Conservation (phyloP, 2,113 vertebrate species). For the Oreochromis aureus region DNA sequence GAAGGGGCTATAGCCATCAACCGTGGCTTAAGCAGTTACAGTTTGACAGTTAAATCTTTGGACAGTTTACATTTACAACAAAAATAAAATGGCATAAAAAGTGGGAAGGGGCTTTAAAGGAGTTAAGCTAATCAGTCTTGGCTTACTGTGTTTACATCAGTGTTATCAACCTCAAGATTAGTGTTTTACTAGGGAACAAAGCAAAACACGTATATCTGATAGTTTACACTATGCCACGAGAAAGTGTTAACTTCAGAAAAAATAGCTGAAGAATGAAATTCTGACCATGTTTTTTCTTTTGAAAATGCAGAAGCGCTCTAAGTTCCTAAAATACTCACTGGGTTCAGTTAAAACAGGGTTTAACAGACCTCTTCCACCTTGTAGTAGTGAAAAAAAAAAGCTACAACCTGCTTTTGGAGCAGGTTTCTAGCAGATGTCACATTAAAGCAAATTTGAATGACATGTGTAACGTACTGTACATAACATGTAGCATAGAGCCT, state of each 20-base stretch:
- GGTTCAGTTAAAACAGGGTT: neutral
- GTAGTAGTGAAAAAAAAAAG: neutral
- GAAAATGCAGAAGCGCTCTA: neutral
- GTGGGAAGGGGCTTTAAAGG: neutral
- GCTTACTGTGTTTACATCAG: neutral
- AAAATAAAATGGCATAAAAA: neutral
- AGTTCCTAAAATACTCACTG: neutral
- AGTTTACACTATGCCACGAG: neutral
- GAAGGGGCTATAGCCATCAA: neutral
- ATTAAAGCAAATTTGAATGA: neutral
- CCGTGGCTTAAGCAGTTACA: neutral
- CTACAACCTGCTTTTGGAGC: neutral
- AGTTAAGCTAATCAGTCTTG: neutral
- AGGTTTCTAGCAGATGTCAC: neutral
- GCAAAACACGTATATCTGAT: neutral
- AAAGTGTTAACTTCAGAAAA: neutral
- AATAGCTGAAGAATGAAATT: neutral
- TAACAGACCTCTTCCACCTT: neutral
- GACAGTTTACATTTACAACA: neutral
- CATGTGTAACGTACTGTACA: neutral
- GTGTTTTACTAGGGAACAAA: neutral
- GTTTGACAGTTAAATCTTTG: neutral
- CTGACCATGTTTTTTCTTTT: neutral
- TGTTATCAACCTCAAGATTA: neutral
- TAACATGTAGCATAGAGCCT: neutral